Conservation (phyloP, 2,113 vertebrate genomes). For the Aleadryas rufinucha region DNA sequence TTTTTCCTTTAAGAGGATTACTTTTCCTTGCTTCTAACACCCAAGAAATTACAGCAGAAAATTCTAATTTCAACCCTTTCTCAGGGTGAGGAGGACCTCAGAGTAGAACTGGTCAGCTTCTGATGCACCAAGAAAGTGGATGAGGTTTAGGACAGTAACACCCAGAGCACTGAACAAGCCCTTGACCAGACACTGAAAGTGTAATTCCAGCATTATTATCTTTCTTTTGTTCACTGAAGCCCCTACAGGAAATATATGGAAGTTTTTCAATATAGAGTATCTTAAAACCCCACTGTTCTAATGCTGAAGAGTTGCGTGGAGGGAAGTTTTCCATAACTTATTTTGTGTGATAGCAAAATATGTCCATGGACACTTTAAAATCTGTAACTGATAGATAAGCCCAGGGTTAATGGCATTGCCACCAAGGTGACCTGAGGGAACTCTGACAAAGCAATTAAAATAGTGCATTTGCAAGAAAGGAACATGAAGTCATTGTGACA, state of each 20-base stretch:
- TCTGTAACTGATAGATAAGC: slow-evolving; percentile 31
- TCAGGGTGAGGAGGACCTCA: background rate
- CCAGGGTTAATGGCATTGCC: slow-evolving; percentile 33
- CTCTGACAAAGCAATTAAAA: slow-evolving; percentile 48
- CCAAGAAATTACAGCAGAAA: background rate
- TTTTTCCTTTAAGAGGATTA: background rate
- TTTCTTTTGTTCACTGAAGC: background rate
- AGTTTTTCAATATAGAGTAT: background rate
- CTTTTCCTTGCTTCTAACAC: background rate
- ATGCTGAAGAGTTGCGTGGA: background rate
- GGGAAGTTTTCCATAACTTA: background rate
- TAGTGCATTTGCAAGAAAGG: background rate
- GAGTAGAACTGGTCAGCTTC: background rate
- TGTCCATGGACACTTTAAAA: background rate
- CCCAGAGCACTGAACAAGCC: background rate
- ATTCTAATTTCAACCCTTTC: background rate
- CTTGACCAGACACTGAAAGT: background rate
- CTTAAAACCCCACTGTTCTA: background rate
- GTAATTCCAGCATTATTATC: background rate
- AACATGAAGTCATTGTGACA: slow-evolving; percentile 4
- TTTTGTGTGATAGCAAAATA: background rate
- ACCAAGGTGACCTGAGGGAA: slow-evolving; percentile 8
- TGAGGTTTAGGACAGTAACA: background rate
- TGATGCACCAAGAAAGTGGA: background rate
- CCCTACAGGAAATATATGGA: background rate